Evolutionary conservation across 1,140 invertebrate genomes (phyloP).

Genomic region (Xylocopa sonorina): DNA sequence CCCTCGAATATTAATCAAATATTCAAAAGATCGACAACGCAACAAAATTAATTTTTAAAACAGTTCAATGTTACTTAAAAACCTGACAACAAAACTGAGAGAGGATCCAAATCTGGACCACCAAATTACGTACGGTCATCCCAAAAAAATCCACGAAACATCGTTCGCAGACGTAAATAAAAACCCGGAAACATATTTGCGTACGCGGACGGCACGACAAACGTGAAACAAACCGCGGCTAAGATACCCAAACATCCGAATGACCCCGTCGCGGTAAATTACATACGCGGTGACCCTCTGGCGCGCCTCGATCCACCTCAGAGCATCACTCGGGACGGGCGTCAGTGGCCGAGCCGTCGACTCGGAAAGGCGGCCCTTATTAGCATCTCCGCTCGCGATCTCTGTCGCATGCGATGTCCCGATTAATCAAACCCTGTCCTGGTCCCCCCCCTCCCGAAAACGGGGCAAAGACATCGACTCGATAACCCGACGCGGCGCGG

Average conservation of each 20-base stretch:
- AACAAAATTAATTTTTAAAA: too few species aligned
- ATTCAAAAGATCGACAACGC: too few species aligned
- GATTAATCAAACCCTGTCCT: conserved; percentile 28
- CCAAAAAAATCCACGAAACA: too few species aligned
- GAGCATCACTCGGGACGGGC: background rate
- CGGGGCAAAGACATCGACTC: conserved; percentile 11
- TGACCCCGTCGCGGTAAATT: background rate
- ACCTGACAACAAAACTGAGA: too few species aligned
- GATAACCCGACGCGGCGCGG: conserved; percentile 5
- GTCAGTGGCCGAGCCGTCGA: background rate
- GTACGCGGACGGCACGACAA: background rate
- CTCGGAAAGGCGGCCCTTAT: conserved; percentile 14
- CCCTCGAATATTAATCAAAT: too few species aligned
- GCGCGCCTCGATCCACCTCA: background rate
- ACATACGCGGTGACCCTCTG: background rate
- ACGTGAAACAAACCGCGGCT: background rate
- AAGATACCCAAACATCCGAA: background rate
- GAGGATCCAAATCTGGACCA: too few species aligned
- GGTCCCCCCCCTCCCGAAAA: conserved; percentile 1
- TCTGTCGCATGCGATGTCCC: background rate
- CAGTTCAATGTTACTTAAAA: too few species aligned
- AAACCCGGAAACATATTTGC: too few species aligned
- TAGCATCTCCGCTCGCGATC: conserved; percentile 16
- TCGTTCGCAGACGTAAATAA: too few species aligned
- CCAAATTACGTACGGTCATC: too few species aligned